These are phyloP conservation scores for Syngnathus floridae DNA, from an alignment of 2,113 vertebrate species.

Conservation along the genomic window DNA sequence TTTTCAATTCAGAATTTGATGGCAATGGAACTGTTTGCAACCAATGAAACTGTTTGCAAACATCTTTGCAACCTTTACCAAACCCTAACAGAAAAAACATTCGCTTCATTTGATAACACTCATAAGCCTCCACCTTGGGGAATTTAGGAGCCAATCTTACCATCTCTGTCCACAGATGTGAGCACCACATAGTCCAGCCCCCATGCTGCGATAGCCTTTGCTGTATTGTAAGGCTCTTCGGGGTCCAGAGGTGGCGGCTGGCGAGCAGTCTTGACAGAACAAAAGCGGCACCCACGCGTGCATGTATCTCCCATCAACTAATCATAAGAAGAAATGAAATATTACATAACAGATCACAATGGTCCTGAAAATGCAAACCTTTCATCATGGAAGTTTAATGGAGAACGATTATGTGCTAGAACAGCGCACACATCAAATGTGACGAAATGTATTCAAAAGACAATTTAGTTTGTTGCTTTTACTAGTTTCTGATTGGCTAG, in stretches of 20 bases:
- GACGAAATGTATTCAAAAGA: too few species aligned
- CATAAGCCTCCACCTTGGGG: not conserved
- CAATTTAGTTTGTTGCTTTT: too few species aligned
- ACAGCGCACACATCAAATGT: not conserved
- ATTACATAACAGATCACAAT: not conserved
- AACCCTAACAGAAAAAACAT: not conserved
- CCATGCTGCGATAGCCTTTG: constrained; percentile 87
- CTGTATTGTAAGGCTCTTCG: constrained; percentile 84
- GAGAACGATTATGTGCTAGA: not conserved
- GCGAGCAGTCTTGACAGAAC: constrained; percentile 89
- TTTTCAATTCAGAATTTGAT: too few species aligned
- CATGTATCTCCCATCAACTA: constrained; percentile 97
- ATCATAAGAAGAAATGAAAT: constrained; percentile 2
- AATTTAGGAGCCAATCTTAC: constrained; percentile 53
- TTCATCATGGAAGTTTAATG: not conserved
- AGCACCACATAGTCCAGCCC: constrained; percentile 97
- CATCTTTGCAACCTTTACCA: not conserved
- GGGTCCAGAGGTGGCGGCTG: constrained; percentile 82
- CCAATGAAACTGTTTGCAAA: not conserved
- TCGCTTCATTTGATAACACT: not conserved
- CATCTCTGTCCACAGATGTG: constrained; percentile 94
- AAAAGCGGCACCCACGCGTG: constrained; percentile 94
- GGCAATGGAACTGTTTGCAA: too few species aligned
- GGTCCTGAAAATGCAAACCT: not conserved
- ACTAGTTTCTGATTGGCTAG: too few species aligned